Evolutionary conservation across 2,113 vertebrate species (phyloP), one percentile per base, ranked within the genome.

Genomic region (Rallus limicola): DNA sequence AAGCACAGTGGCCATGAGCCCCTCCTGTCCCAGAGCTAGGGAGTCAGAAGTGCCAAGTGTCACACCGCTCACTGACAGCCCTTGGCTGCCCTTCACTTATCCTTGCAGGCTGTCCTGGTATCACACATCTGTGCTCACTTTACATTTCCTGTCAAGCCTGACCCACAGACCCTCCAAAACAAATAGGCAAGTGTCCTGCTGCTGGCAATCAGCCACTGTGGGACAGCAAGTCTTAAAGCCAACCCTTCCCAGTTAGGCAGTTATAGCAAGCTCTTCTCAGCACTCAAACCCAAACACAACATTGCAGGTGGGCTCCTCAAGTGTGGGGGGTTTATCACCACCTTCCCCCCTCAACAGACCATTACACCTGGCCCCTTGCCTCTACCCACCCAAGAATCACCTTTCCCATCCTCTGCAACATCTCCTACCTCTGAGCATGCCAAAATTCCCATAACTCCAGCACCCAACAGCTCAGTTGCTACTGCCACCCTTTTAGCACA

Each of bases 251-350:
- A 3, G 29, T 6, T 4, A 5, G 24, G 11, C 46, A 46, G 17
- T 1, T 36, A 11, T 8, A 55, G 58, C 34, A 71, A 70, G 38
- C 71, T 59, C 53, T 44, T 33, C 36, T 33, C 60, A 31, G 38
- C 20, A 33, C 46, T n/a, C 55, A 33, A 44, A 9, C 23, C n/a
- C 46, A 52, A 16, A 11, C 4, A 12, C 17, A 5, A 9, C 14
- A 7, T 18, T 17, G 18, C 34, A 21, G 42, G 5, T 4, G 28
- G 38, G 26, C 28, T 65, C 52, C 65, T 24, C 20, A 31, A 36
- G 13, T 10, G 15, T 1, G 1, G 53, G 21, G 70, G 16, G 2
- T 34, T 23, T 5, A 4, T 19, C 15, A 34, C 24, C 4, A 15
- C 55, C 33, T 44, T 46, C n/a, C 46, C 18, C 36, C 50, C 62